A percentile compares a stretch with the other conserved stretches of the same genome.
phyloP scores from a whole-genome alignment of 2,113 vertebrate species.

The Bungarus multicinctus region DNA sequence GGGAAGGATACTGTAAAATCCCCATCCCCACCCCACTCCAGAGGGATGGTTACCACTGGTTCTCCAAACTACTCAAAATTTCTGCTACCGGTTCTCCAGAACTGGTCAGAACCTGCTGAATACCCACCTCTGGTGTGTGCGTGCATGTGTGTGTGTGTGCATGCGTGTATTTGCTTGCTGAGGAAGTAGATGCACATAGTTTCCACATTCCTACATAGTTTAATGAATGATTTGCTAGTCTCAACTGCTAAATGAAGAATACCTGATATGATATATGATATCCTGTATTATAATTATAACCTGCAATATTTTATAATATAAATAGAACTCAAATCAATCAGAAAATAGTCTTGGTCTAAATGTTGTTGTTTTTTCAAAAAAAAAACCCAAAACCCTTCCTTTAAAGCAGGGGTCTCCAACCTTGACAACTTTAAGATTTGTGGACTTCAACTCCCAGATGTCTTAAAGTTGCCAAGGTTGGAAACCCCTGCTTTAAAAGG shows the following conservation, averaged over 20 bases:
- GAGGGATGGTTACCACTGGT: too few relatives aligned
- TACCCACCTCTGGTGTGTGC: too few relatives aligned
- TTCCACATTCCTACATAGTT: background rate
- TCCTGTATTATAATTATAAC: background rate
- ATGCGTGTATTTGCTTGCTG: background rate
- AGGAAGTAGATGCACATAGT: background rate
- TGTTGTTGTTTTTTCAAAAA: background rate
- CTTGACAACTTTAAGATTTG: too few relatives aligned
- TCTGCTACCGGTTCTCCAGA: too few relatives aligned
- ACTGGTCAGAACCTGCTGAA: too few relatives aligned
- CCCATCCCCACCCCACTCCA: too few relatives aligned
- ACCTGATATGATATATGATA: background rate
- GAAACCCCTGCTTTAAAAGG: background rate
- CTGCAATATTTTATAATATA: background rate
- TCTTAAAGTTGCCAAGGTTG: too few relatives aligned
- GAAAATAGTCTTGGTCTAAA: background rate
- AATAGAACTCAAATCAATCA: background rate
- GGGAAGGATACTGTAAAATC: too few relatives aligned
- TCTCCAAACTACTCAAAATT: too few relatives aligned
- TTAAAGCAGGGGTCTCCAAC: background rate
- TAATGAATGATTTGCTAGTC: background rate
- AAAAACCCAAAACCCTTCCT: background rate
- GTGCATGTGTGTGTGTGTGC: background rate
- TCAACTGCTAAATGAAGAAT: background rate
- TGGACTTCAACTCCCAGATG: too few relatives aligned